Percentiles rank a stretch among this genome's conserved stretches.
Evolutionary conservation across 2,888 invertebrate species (phyloP).

Genomic region (Agrotis exclamationis): DNA sequence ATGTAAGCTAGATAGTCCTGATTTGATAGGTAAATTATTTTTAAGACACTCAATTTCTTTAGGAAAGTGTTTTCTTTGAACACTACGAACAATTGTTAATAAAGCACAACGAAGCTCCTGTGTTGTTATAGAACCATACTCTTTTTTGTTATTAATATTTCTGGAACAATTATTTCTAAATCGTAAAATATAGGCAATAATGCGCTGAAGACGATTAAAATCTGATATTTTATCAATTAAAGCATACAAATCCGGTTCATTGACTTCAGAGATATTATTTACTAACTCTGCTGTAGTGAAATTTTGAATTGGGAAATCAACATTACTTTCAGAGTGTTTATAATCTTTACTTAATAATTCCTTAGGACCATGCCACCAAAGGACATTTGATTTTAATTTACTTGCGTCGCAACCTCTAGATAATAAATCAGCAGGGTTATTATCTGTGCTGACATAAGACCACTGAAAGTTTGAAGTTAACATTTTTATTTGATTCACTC

Average conservation of each 20-base stretch:
- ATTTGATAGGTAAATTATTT: conserved; percentile 1
- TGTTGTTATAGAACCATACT: conserved; percentile 3
- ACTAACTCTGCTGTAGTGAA: neutral
- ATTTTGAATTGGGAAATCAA: neutral
- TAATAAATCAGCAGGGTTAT: conserved; percentile 11
- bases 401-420: neutral
- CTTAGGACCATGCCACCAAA: conserved; percentile 6
- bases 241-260: neutral
- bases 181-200: conserved; percentile 1
- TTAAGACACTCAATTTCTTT: conserved; percentile 8
- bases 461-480: neutral
- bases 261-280: neutral
- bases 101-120: neutral
- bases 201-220: conserved; percentile 1
- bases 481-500: neutral
- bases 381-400: neutral
- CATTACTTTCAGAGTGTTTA: neutral
- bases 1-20: neutral
- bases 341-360: neutral
- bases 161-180: conserved; percentile 2
- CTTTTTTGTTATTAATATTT: neutral
- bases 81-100: neutral
- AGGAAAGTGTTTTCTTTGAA: neutral
- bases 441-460: conserved; percentile 2
- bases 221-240: conserved; percentile 8